Conservation (phyloP, 2,797 vertebrate genomes). For the Myripristis jacobus region DNA sequence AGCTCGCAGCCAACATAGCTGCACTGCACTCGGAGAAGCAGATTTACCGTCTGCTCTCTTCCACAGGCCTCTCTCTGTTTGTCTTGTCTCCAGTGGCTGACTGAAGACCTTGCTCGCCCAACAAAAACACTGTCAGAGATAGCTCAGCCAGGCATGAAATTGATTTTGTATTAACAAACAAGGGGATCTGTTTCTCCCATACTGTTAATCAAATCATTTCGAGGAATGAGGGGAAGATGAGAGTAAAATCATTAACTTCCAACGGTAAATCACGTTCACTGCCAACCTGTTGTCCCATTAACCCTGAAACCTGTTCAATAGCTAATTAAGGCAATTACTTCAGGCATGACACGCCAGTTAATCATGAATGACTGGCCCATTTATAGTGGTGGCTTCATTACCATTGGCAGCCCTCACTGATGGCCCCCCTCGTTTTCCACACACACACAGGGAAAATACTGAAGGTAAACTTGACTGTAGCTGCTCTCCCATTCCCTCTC, state of each 20-base stretch:
- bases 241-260: conserved; percentile 95
- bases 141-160: conserved; percentile 96
- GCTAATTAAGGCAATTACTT: conserved; percentile 97
- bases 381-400: conserved; percentile 85
- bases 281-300: conserved; percentile 91
- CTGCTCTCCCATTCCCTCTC: conserved; percentile 39
- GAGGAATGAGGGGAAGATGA: conserved; percentile 91
- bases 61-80: conserved; percentile 59
- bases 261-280: conserved; percentile 92
- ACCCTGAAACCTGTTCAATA: conserved; percentile 94
- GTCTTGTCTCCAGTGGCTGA: conserved; percentile 75
- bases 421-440: conserved; percentile 12
- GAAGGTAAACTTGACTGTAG: conserved; percentile 48
- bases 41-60: conserved; percentile 65
- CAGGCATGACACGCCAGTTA: conserved; percentile 86
- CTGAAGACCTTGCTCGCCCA: conserved; percentile 74
- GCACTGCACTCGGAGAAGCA: conserved; percentile 55
- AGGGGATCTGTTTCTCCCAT: conserved; percentile 88
- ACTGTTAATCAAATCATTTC: conserved; percentile 97
- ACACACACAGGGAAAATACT: conserved; percentile 30
- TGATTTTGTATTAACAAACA: conserved; percentile 99
- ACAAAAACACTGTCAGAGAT: conserved; percentile 86
- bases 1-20: conserved; percentile 49
- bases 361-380: conserved; percentile 86
- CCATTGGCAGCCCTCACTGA: conserved; percentile 72